These are phyloP conservation scores for Neopipo cinnamomea DNA, from an alignment of 2,113 vertebrate species.

Conservation along the genomic window DNA sequence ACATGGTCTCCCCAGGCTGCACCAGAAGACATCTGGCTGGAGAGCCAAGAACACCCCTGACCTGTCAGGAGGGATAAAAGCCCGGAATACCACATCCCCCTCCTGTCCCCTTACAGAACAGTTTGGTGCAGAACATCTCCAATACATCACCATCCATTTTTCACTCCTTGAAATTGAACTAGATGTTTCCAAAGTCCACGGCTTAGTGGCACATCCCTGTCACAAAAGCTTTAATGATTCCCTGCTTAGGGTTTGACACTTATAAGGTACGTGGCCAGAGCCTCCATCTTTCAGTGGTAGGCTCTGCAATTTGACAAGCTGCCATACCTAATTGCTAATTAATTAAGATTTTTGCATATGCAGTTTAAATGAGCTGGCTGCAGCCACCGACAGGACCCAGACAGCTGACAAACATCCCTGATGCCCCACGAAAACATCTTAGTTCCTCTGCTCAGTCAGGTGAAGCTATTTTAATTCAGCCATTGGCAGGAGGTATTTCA, in stretches of 20 bases:
- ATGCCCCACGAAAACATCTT: neutral
- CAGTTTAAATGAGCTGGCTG: neutral
- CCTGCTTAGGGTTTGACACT: neutral
- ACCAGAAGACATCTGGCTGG: neutral
- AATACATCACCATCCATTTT: neutral
- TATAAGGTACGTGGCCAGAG: neutral
- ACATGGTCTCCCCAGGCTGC: neutral
- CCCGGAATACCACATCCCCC: rapidly evolving
- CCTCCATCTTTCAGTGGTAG: neutral
- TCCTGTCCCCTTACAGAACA: neutral
- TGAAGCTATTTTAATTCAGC: neutral
- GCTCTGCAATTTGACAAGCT: neutral
- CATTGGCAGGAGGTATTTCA: neutral
- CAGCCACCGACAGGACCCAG: rapidly evolving
- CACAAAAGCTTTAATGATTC: neutral
- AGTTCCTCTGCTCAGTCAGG: neutral
- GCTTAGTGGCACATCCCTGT: neutral
- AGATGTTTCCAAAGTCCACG: neutral
- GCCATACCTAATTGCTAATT: conserved; percentile 37
- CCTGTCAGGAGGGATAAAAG: neutral
- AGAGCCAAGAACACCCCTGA: neutral
- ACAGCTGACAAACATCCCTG: neutral
- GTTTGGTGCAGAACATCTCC: neutral
- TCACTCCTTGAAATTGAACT: neutral
- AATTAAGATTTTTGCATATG: conserved; percentile 37